These are phyloP conservation scores for Ictalurus punctatus DNA, from an alignment of 2,113 vertebrate genomes.

Conservation along the genomic window DNA sequence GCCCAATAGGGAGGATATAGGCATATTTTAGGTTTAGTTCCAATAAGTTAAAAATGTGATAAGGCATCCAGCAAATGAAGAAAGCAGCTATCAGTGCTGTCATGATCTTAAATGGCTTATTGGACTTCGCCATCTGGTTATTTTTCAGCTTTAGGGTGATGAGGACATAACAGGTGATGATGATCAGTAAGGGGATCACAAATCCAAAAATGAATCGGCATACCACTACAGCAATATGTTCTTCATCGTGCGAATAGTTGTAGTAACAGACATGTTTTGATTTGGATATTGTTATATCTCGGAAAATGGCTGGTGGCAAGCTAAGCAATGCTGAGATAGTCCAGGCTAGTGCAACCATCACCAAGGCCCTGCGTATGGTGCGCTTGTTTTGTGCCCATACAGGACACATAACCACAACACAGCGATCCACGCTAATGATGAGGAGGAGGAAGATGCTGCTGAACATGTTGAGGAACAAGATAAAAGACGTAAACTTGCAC, in stretches of 20 bases:
- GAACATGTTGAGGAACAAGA: slow-evolving; percentile 91
- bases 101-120: slow-evolving; percentile 83
- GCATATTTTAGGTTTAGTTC: slow-evolving; percentile 61
- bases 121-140: slow-evolving; percentile 71
- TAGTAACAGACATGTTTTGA: slow-evolving; percentile 73
- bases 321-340: slow-evolving; percentile 73
- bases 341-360: slow-evolving; percentile 74
- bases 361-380: slow-evolving; percentile 69
- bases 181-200: slow-evolving; percentile 74
- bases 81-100: slow-evolving; percentile 76
- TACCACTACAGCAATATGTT: slow-evolving; percentile 64
- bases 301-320: slow-evolving; percentile 75
- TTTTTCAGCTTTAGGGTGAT: slow-evolving; percentile 73
- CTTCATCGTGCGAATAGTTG: slow-evolving; percentile 52
- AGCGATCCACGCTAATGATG: slow-evolving; percentile 88
- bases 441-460: slow-evolving; percentile 90
- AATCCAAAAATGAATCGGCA: slow-evolving; percentile 77
- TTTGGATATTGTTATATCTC: slow-evolving; percentile 59
- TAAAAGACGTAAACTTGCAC: slow-evolving; percentile 83
- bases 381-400: slow-evolving; percentile 94
- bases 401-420: slow-evolving; percentile 82
- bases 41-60: slow-evolving; percentile 76
- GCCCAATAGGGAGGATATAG: neutral
- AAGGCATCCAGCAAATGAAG: slow-evolving; percentile 85
- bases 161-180: slow-evolving; percentile 76